phyloP scores from a whole-genome alignment of 2,113 vertebrate genomes.

The Axis porcinus region DNA sequence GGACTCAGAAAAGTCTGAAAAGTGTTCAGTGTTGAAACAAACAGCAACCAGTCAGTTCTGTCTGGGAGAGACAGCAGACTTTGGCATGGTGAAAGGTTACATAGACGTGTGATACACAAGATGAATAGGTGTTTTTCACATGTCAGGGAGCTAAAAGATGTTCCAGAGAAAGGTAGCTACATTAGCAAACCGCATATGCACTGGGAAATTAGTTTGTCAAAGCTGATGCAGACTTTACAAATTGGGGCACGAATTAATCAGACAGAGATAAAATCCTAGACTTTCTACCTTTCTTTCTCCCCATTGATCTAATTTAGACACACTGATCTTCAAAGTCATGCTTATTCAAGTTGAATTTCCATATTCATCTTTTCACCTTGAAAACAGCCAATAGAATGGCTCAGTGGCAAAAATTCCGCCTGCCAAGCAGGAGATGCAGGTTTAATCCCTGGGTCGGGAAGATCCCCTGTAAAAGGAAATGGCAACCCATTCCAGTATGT shows the following conservation, averaged over 20 bases:
- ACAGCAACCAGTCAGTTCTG: not conserved
- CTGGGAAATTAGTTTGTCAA: not conserved
- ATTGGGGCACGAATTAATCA: not conserved
- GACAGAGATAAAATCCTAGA: not conserved
- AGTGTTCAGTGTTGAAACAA: not conserved
- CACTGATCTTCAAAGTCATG: not conserved
- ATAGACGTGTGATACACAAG: not conserved
- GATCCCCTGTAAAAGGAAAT: not conserved
- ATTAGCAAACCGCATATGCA: not conserved
- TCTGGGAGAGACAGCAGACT: fast-evolving
- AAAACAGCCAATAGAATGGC: not conserved
- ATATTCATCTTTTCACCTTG: not conserved
- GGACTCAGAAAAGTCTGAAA: not conserved
- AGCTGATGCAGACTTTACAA: not conserved
- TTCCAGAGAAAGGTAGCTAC: not conserved
- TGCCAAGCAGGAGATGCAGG: not conserved
- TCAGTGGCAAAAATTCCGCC: not conserved
- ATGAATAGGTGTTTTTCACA: not conserved
- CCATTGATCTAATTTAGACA: not conserved
- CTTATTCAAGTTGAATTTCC: constrained; percentile 1
- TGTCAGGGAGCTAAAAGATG: not conserved
- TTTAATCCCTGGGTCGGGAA: not conserved
- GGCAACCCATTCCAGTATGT: not conserved
- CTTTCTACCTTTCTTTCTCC: not conserved
- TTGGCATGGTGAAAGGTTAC: not conserved